A percentile compares a stretch with the other conserved stretches of the same genome.
These are phyloP conservation scores for Aptenodytes patagonicus DNA, from an alignment of 2,113 vertebrate species.

Conservation along the genomic window DNA sequence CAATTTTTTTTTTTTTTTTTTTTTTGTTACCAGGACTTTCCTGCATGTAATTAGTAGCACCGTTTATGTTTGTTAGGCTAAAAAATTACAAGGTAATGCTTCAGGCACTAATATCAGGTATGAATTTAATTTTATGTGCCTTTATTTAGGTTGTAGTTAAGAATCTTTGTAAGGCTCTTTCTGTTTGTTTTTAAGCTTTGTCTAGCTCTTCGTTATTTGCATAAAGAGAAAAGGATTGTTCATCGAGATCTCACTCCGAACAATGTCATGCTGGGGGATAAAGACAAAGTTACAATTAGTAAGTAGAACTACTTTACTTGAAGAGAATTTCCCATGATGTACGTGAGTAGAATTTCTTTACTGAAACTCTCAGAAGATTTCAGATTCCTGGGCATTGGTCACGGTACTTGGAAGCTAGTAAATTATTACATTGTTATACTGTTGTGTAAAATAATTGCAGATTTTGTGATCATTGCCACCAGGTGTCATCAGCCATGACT, in stretches of 20 bases:
- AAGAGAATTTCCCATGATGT: not conserved
- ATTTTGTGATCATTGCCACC: not conserved
- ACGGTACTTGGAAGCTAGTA: not conserved
- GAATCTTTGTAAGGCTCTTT: not conserved
- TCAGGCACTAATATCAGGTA: not conserved
- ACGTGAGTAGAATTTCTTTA: not conserved
- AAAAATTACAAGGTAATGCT: not conserved
- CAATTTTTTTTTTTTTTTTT: not conserved
- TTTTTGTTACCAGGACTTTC: not conserved
- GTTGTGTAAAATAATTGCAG: not conserved
- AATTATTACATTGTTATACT: not conserved
- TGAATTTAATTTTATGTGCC: not conserved
- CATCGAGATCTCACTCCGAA: constrained; percentile 86
- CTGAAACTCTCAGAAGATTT: not conserved
- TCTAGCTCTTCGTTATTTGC: constrained; percentile 86
- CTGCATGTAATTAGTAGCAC: not conserved
- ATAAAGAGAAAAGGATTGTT: constrained; percentile 90
- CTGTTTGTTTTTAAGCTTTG: constrained; percentile 79
- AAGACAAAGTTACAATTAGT: constrained; percentile 89
- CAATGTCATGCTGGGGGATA: constrained; percentile 88
- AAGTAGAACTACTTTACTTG: constrained; percentile 54
- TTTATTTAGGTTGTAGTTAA: not conserved
- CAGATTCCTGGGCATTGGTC: not conserved
- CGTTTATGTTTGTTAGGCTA: not conserved
- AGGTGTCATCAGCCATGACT: not conserved